Base-by-base conservation (phyloP, 37 sponge, comb jelly and placozoan species). In the Tethya wilhelma region DNA sequence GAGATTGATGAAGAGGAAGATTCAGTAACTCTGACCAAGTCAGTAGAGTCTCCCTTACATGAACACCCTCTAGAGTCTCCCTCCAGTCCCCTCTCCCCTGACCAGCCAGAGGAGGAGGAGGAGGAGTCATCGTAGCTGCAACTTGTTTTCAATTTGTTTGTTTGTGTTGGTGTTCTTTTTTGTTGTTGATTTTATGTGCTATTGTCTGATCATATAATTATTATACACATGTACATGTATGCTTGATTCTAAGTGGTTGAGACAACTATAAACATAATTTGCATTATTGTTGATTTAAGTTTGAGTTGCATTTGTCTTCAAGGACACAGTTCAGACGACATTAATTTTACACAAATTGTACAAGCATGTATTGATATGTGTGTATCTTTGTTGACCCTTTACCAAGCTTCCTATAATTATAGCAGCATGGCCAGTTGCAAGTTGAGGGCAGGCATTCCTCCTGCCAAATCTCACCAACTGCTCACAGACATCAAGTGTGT, bases 1-100 rank as follows among this genome's bases (percentile, higher is more conserved):
- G 85, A 84, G 71, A 56, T 56, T 39, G 69, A 38, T 38, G 71
- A 38, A 43, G 60, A 77, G 37, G 44, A 42, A 8, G 66, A 37
- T 0, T 23, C 46, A 46, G 33, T 31, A 78, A n/a, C n/a, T n/a
- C n/a, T n/a, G n/a, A n/a, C n/a, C n/a, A n/a, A n/a, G n/a, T n/a
- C n/a, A n/a, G n/a, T n/a, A n/a, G n/a, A n/a, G n/a, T n/a, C n/a
- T n/a, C n/a, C n/a, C 38, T 34, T 39, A 11, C 67, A 30, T 8
- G 67, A 66, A n/a, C n/a, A n/a, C 37, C 37, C 67, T 38, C 67
- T 38, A 19, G 4, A 34, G 7, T 29, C 67, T 11, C 67, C 28
- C 67, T 8, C 34, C 38, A 66, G 38, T 32, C 8, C 34, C 67
- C 67, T 34, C 36, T 7, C 38, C 32, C 67, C 67, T 30, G 19